Evolutionary conservation across 2,797 vertebrate species (phyloP), one percentile per base, ranked within the genome.

Genomic region (Tapirus indicus): DNA sequence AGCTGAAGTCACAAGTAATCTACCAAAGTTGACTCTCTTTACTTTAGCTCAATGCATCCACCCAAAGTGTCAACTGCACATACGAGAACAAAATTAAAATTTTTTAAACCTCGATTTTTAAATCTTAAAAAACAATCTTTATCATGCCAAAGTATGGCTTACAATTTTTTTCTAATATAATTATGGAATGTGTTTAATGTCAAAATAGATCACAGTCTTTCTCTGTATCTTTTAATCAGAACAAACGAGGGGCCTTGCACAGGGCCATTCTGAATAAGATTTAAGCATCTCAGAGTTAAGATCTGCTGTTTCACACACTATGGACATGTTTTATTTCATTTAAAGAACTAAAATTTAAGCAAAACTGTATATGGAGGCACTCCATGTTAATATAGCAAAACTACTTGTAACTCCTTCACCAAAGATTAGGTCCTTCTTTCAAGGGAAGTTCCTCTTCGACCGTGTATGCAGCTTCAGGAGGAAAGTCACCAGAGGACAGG

Each of bases 1-100:
- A 95, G 77, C 64, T 94, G 29, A 38, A 83, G 62, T 88, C 23
- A 35, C 54, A 93, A 91, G 77, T 38, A 60, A 60, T 71, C 64
- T 90, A 89, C 18, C 25, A 21, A 77, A 88, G 32, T 85, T 93
- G 56, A 77, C 71, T 82, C n/a, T 60, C n/a, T 38, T 84, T 75
- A 41, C 20, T 47, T 68, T 23, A 90, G 74, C 56, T 47, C 20
- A 79, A 69, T 6, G 47, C 32, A 80, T 21, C 52, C 10, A 83
- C n/a, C 32, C 14, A 20, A 90, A 84, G 38, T 20, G 21, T 1
- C 7, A 7, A 75, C 18, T 38, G 25, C 47, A 44, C 12, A 32
- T 0, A 27, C 14, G 5, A 96, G n/a, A 68, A 83, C 21, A 85
- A 82, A 56, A 87, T 27, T 21, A 18, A 54, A 74, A 77, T 18